Base-by-base conservation (phyloP, 2,797 vertebrate genomes). In the Psittacula echo region DNA sequence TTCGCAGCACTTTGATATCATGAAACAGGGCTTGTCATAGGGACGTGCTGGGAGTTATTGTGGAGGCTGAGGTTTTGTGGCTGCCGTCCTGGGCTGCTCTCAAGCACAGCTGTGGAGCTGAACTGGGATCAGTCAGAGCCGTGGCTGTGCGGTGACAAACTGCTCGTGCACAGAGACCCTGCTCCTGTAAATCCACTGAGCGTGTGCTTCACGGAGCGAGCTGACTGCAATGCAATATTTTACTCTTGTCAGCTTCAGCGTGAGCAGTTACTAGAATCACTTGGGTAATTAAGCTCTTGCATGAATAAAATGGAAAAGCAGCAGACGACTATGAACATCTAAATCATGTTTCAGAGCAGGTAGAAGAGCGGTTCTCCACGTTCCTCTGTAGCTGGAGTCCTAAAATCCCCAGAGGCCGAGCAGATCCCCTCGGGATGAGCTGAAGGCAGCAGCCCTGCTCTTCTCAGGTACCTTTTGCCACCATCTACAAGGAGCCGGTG, bases 241-340 rank as follows among this genome's bases (percentile, higher is more conserved):
- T 75, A 96, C 92, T 90, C 91, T 72, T 94, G 91, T 88, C 91
- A 93, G 82, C 87, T 78, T 65, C 73, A 50, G 53, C 3, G 2
- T 75, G 89, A 91, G 50, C 61, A 71, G 76, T 81, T 75, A 94
- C 73, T 65, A 86, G 76, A 90, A 91, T 87, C 89, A 78, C 73
- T 86, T 85, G 83, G 86, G 79, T 90, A 96, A 94, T 96, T 94
- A 94, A 84, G 24, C 89, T 82, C 47, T 87, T 92, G 84, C 64
- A 92, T 73, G 74, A 94, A 62, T 84, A 81, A 91, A 91, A 81
- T 84, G 66, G 72, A 75, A 89, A 83, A 66, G 73, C 2, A 5
- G 51, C 70, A 67, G 66, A 93, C 93, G 91, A 76, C 89, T 74
- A 22, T 54, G 65, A 87, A 87, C 68, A 78, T 70, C 58, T 93